These are phyloP conservation scores for Meleagris gallopavo DNA, from an alignment of 2,113 vertebrate species.

Conservation along the genomic window DNA sequence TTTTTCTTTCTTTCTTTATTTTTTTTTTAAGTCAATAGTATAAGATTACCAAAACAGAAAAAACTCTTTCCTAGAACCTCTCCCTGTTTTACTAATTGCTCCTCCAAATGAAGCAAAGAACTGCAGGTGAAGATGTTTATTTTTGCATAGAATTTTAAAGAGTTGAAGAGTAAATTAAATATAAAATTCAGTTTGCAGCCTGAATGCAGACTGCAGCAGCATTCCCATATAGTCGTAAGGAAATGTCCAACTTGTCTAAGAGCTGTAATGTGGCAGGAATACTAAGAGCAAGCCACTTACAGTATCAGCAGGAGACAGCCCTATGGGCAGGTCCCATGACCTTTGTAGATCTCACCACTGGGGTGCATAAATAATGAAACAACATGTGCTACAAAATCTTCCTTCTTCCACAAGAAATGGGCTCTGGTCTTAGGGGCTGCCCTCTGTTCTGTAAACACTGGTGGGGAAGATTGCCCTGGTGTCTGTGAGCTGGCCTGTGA, in stretches of 20 bases:
- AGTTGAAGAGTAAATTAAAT: not conserved
- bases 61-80: not conserved
- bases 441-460: accelerated
- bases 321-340: not conserved
- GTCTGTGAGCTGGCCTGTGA: not conserved
- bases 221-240: not conserved
- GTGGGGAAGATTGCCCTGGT: not conserved
- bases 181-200: not conserved
- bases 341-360: not conserved
- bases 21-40: not conserved
- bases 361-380: not conserved
- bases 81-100: not conserved
- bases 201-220: not conserved
- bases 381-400: not conserved
- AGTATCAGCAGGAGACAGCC: not conserved
- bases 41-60: not conserved
- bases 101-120: not conserved
- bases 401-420: not conserved
- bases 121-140: not conserved
- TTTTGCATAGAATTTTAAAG: not conserved
- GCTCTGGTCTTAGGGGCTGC: not conserved
- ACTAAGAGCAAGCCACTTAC: not conserved
- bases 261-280: not conserved
- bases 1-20: not conserved
- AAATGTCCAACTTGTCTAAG: not conserved